Evolutionary conservation across 2,888 invertebrate genomes (phyloP).

Genomic region (Oscheius sp.): DNA sequence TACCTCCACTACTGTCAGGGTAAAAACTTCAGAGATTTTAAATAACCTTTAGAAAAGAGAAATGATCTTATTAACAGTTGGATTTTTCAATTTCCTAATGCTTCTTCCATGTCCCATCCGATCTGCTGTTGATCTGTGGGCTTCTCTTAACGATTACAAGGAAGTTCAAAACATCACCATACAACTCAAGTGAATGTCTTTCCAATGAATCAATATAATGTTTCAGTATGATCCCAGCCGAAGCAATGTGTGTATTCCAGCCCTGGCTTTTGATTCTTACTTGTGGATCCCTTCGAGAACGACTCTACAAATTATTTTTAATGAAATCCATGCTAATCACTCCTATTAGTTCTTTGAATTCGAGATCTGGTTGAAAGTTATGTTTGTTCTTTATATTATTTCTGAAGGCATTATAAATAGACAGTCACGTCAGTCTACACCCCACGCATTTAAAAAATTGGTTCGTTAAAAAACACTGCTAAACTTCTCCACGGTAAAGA

Average conservation of each 20-base stretch:
- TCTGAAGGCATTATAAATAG: too few species aligned
- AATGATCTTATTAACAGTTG: neutral
- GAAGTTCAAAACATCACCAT: neutral
- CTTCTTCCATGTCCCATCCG: neutral
- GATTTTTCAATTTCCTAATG: neutral
- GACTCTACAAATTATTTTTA: too few species aligned
- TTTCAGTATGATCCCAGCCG: constrained; percentile 4
- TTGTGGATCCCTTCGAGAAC: neutral
- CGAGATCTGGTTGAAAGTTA: too few species aligned
- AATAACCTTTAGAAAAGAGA: neutral
- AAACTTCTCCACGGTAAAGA: too few species aligned
- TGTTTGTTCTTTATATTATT: too few species aligned
- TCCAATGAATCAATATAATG: too few species aligned
- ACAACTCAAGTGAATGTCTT: neutral
- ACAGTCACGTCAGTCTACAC: too few species aligned
- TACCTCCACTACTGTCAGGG: neutral
- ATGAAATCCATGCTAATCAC: too few species aligned
- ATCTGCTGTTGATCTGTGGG: neutral
- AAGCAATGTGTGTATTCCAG: constrained; percentile 18
- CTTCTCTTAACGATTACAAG: neutral
- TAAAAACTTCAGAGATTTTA: neutral
- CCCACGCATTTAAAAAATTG: too few species aligned
- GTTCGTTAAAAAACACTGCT: too few species aligned
- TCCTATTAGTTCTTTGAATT: too few species aligned
- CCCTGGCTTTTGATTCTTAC: constrained; percentile 3